Percentiles rank a stretch among this genome's conserved stretches.
These are phyloP conservation scores for Etheostoma perlongum DNA, from an alignment of 2,797 vertebrate species.

Conservation along the genomic window DNA sequence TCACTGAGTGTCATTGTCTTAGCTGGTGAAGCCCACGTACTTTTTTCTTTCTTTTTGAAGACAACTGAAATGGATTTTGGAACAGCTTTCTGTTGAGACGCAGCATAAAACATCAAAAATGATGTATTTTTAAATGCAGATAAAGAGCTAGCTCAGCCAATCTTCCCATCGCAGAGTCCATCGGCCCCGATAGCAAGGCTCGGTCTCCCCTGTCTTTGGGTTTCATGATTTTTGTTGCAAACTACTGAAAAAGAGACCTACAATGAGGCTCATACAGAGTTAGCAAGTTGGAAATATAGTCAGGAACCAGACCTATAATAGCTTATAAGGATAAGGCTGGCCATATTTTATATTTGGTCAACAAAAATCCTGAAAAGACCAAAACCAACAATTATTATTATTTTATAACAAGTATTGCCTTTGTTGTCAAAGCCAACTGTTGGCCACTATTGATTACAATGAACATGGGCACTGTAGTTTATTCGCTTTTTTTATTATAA, in stretches of 20 bases:
- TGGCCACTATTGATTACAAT: background rate
- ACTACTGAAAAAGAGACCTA: background rate
- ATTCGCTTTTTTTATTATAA: background rate
- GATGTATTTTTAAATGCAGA: background rate
- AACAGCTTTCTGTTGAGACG: background rate
- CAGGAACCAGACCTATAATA: background rate
- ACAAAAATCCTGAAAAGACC: background rate
- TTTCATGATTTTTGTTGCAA: background rate
- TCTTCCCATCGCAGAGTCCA: background rate
- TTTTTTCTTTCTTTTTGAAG: background rate
- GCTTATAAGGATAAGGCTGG: background rate
- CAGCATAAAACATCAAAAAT: background rate
- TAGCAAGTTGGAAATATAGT: background rate
- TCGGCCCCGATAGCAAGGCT: background rate
- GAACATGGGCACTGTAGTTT: too few species aligned
- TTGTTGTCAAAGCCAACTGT: background rate
- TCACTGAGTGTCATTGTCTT: background rate
- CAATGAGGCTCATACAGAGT: background rate
- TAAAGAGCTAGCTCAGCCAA: background rate
- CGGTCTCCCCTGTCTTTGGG: background rate
- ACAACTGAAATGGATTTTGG: conserved; percentile 3
- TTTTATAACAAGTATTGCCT: background rate
- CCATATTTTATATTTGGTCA: background rate
- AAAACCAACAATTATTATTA: background rate
- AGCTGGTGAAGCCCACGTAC: conserved; percentile 13